Base-by-base conservation (phyloP, 2,888 invertebrate species). In the Neoitamus cyanurus region DNA sequence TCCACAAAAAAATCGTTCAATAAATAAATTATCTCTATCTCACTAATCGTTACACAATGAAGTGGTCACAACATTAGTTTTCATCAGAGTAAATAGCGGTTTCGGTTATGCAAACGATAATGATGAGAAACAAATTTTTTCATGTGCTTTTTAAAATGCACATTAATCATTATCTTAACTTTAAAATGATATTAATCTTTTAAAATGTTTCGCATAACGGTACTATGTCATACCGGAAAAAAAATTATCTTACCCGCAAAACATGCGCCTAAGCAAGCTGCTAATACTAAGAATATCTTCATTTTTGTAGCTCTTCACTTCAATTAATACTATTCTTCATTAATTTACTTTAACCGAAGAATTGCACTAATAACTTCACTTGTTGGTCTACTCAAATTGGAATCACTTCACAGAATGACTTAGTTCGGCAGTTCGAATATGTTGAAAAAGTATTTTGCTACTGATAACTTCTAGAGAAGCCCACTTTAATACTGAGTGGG, bases 201-300 rank as follows among this genome's bases (percentile, higher is more conserved):
- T 3, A 42, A 42, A 42, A 42, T 42, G n/a, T n/a, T n/a, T n/a
- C n/a, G n/a, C 13, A 13, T 42, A 15, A 42, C 13, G 13, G 13
- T 5, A 42, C 11, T 42, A 13, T 13, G 0, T 42, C 4, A 42
- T n/a, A n/a, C n/a, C n/a, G 4, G 3, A 0, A n/a, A 42, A 42
- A 42, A 42, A 5, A n/a, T 15, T n/a, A 78, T 85, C 86, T 90
- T 90, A 91, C 91, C 91, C 89, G 90, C 90, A 86, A 88, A 87
- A 80, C 88, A 89, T 84, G 88, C 88, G 86, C 89, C 88, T 84
- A 91, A 88, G 87, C 90, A 91, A 83, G 90, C 83, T 80, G 89
- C 89, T 88, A 91, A 86, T 85, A 90, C 83, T 84, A 90, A 85
- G 30, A 90, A 88, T 86, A 86, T 88, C 86, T 89, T 90, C 91